Percentiles rank a stretch among this genome's conserved stretches.
Conservation (phyloP, 2,888 invertebrate genomes). For the Athalia rosae region DNA sequence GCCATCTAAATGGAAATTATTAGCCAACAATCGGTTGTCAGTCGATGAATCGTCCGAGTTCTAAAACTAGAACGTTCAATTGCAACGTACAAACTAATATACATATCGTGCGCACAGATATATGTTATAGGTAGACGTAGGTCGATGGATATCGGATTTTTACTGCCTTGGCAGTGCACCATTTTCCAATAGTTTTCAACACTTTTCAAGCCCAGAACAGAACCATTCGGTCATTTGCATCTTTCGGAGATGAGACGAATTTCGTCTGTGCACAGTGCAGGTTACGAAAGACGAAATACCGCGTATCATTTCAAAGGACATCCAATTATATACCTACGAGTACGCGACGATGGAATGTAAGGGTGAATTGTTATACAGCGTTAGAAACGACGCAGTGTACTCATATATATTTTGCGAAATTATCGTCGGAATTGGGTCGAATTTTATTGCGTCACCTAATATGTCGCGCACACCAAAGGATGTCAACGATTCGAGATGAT, state of each 20-base stretch:
- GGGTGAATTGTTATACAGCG: neutral
- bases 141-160: neutral
- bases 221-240: too few species aligned
- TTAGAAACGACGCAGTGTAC: neutral
- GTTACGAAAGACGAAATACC: neutral
- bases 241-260: too few species aligned
- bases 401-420: neutral
- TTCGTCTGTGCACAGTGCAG: neutral
- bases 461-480: too few species aligned
- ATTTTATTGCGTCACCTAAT: too few species aligned
- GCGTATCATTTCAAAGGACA: neutral
- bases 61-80: constrained; percentile 23
- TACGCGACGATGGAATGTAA: constrained; percentile 15
- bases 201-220: too few species aligned
- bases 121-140: neutral
- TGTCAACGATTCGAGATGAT: too few species aligned
- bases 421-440: too few species aligned
- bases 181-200: neutral
- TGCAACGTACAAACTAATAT: neutral
- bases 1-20: constrained; percentile 34
- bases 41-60: constrained; percentile 13
- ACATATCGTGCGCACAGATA: neutral
- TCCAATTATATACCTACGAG: neutral
- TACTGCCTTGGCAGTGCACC: neutral
- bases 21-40: constrained; percentile 5